Conservation (phyloP, 2,113 vertebrate genomes). For the Astatoreochromis straeleni region DNA sequence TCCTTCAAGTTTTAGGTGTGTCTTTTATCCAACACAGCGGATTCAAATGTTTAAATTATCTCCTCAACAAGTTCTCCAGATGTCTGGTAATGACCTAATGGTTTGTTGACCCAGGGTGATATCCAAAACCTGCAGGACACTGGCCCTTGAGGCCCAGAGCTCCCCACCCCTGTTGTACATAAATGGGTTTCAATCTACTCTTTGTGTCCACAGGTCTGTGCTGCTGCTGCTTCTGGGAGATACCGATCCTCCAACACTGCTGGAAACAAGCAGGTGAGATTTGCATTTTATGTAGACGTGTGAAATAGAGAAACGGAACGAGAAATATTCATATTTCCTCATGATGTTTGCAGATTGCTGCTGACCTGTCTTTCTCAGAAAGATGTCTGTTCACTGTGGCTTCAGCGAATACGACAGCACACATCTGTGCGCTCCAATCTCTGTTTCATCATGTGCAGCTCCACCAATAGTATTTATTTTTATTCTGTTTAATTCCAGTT, state of each 20-base stretch:
- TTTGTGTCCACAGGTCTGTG: constrained; percentile 73
- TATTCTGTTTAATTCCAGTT: not conserved
- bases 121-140: not conserved
- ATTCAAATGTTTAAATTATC: not conserved
- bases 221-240: constrained; percentile 86
- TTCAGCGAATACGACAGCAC: constrained; percentile 81
- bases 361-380: constrained; percentile 88
- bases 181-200: not conserved
- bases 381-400: constrained; percentile 82
- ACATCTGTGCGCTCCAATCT: constrained; percentile 75
- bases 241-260: constrained; percentile 87
- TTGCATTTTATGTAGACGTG: not conserved
- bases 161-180: not conserved
- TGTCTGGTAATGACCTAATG: not conserved
- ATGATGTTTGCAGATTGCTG: constrained; percentile 76
- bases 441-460: constrained; percentile 96
- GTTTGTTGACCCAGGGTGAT: not conserved
- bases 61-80: not conserved
- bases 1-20: not conserved
- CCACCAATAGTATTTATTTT: constrained; percentile 81
- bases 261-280: constrained; percentile 91
- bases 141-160: not conserved
- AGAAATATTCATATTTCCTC: not conserved
- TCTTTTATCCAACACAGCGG: not conserved
- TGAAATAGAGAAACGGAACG: not conserved